Evolutionary conservation across 1,140 invertebrate species (phyloP).

Genomic region (Drosophila nasuta): DNA sequence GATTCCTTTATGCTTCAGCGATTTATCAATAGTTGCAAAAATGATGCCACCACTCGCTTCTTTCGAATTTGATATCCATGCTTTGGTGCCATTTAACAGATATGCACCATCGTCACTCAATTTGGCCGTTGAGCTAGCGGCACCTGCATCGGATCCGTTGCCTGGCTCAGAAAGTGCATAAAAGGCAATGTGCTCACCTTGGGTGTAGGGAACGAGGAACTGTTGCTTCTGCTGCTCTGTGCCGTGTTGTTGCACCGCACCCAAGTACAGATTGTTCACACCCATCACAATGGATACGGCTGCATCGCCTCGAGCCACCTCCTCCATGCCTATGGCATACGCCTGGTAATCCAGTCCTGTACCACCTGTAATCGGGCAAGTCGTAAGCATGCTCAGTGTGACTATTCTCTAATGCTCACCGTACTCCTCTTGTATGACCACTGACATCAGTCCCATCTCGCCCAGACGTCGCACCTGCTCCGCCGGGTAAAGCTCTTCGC

Average conservation of each 20-base stretch:
- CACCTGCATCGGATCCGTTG: slow-evolving; percentile 96
- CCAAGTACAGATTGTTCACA: slow-evolving; percentile 95
- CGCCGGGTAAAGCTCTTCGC: slow-evolving; percentile 92
- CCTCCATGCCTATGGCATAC: slow-evolving; percentile 97
- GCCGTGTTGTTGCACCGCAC: slow-evolving; percentile 92
- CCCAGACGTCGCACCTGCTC: slow-evolving; percentile 96
- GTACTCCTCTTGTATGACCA: slow-evolving; percentile 91
- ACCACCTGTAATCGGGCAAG: slow-evolving; percentile 55
- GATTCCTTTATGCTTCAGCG: slow-evolving; percentile 95
- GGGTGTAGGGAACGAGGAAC: slow-evolving; percentile 91
- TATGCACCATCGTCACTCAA: slow-evolving; percentile 86
- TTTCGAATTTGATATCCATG: slow-evolving; percentile 97
- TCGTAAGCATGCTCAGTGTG: neutral
- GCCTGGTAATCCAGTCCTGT: slow-evolving; percentile 95
- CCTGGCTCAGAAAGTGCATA: slow-evolving; percentile 93
- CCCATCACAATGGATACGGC: slow-evolving; percentile 95
- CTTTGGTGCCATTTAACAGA: slow-evolving; percentile 96
- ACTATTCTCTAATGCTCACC: slow-evolving; percentile 85
- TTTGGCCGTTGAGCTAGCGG: slow-evolving; percentile 94
- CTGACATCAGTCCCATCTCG: slow-evolving; percentile 94
- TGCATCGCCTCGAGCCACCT: slow-evolving; percentile 95
- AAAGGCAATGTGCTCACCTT: slow-evolving; percentile 89
- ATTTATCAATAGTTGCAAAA: slow-evolving; percentile 96
- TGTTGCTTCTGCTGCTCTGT: slow-evolving; percentile 92
- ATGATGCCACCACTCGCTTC: slow-evolving; percentile 94